A percentile compares a stretch with the other conserved stretches of the same genome.
phyloP scores from a whole-genome alignment of 2,113 vertebrate genomes.

The Plecotus auritus region DNA sequence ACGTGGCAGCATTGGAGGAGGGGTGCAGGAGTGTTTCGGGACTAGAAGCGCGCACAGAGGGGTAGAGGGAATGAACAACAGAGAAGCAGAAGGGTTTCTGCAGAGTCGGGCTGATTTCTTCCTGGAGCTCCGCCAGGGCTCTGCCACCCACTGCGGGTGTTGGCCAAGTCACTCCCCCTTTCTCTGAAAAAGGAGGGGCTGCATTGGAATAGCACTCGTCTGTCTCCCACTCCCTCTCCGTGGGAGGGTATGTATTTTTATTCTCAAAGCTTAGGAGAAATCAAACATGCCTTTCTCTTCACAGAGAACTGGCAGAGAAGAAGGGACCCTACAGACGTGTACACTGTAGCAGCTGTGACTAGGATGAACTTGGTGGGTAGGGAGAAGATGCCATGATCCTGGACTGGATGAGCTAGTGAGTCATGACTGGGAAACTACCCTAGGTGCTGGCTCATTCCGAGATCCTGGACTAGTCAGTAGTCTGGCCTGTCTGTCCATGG shows the following conservation, averaged over 20 bases:
- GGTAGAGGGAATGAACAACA: fast-evolving
- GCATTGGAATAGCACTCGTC: not conserved
- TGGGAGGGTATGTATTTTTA: not conserved
- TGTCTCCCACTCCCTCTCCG: not conserved
- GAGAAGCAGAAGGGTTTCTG: not conserved
- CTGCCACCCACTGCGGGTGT: fast-evolving
- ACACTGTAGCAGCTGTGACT: not conserved
- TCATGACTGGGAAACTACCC: not conserved
- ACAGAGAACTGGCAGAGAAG: not conserved
- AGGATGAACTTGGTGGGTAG: not conserved
- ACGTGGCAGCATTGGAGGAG: not conserved
- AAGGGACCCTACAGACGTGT: not conserved
- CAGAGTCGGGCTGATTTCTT: not conserved
- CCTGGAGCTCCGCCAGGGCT: not conserved
- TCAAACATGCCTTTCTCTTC: not conserved
- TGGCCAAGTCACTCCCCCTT: not conserved
- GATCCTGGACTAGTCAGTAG: not conserved
- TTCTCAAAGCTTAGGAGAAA: not conserved
- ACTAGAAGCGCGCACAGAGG: not conserved
- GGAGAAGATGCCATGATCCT: not conserved
- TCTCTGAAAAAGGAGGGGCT: not conserved
- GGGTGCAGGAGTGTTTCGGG: not conserved
- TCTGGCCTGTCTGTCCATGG: not conserved
- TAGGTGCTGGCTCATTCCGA: not conserved
- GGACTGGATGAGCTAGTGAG: not conserved